A percentile compares a stretch with the other conserved stretches of the same genome.
Evolutionary conservation across 2,888 invertebrate species (phyloP).

Genomic region (Drosophila infuscata): DNA sequence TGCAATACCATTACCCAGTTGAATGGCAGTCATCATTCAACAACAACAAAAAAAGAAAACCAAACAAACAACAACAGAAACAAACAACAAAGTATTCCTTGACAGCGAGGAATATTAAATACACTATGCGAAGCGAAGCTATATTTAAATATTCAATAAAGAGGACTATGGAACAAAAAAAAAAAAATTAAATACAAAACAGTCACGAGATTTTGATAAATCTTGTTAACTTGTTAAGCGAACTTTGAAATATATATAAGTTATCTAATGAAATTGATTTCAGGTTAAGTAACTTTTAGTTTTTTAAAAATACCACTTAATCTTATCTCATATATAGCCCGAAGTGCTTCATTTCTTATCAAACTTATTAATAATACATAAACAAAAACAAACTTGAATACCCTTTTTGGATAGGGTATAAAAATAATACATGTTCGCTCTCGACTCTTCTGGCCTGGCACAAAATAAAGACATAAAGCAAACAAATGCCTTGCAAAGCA

Average conservation of each 20-base stretch:
- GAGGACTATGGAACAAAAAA: too few relatives aligned
- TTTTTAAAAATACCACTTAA: background rate
- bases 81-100: constrained; percentile 7
- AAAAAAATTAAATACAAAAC: background rate
- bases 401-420: constrained; percentile 26
- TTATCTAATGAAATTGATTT: background rate
- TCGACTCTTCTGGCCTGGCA: constrained; percentile 42
- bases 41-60: constrained; percentile 24
- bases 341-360: background rate
- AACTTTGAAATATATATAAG: background rate
- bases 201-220: background rate
- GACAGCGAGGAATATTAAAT: background rate
- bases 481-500: constrained; percentile 65
- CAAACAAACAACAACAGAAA: constrained; percentile 12
- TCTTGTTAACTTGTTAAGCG: background rate
- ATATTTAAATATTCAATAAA: background rate
- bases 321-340: background rate
- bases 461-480: constrained; percentile 79
- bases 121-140: background rate
- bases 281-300: background rate
- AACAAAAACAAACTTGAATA: background rate
- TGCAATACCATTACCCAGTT: constrained; percentile 47
- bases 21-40: constrained; percentile 71
- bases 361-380: background rate
- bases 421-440: constrained; percentile 52